Percentiles rank a stretch among this genome's conserved stretches.
phyloP scores from a whole-genome alignment of 2,797 vertebrate species.

The Falco rusticolus region DNA sequence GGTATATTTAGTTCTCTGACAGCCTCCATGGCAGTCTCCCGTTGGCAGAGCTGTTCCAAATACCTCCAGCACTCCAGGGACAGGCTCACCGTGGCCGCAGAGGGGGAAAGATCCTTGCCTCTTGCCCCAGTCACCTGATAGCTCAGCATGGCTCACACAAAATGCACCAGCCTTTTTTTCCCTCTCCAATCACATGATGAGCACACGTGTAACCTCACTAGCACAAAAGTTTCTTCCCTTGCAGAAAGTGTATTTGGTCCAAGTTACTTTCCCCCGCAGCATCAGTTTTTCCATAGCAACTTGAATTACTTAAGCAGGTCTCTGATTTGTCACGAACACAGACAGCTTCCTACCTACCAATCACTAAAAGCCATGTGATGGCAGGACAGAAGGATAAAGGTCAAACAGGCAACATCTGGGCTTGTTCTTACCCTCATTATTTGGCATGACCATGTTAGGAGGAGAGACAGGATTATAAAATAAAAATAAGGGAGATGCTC shows the following conservation, averaged over 20 bases:
- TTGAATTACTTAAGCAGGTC: not conserved
- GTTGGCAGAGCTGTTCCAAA: accelerated
- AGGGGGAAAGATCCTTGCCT: not conserved
- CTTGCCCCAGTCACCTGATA: not conserved
- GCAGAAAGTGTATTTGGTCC: not conserved
- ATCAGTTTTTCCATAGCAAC: not conserved
- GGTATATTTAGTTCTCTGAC: not conserved
- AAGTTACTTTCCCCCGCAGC: not conserved
- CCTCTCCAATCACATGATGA: not conserved
- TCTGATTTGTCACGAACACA: not conserved
- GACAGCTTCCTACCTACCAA: not conserved
- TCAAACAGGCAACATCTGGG: not conserved
- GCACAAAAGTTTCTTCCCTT: not conserved
- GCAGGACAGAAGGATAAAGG: not conserved
- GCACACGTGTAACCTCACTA: not conserved
- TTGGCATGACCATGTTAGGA: not conserved
- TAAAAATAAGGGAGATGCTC: not conserved
- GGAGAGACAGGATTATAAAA: not conserved
- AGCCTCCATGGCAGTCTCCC: accelerated
- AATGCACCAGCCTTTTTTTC: not conserved
- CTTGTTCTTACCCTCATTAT: not conserved
- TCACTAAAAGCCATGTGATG: not conserved
- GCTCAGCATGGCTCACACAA: not conserved
- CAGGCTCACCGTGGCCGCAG: accelerated
- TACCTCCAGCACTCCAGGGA: not conserved